Percentiles rank a stretch among this genome's conserved stretches.
These are phyloP conservation scores for Shinisaurus crocodilurus DNA, from an alignment of 2,113 vertebrate genomes.

Conservation along the genomic window DNA sequence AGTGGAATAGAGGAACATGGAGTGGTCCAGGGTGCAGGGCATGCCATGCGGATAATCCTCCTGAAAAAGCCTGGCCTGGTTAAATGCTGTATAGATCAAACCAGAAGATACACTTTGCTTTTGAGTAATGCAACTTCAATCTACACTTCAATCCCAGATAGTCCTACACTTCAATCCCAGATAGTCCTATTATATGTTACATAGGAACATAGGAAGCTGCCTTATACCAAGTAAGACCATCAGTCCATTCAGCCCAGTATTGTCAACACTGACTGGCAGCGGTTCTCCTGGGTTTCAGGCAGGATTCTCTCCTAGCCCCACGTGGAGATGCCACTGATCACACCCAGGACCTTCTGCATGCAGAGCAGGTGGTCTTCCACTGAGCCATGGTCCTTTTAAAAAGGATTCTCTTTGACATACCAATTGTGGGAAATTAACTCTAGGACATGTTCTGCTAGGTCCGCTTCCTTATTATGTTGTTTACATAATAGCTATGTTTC, in stretches of 20 bases:
- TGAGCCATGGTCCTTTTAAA: not conserved
- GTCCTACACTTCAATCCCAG: not conserved
- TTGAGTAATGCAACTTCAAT: not conserved
- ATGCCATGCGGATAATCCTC: not conserved
- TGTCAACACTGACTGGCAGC: too few relatives aligned
- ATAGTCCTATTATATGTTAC: not conserved
- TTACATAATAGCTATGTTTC: constrained; percentile 3
- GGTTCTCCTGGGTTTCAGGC: too few relatives aligned
- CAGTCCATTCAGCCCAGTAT: too few relatives aligned
- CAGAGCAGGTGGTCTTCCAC: too few relatives aligned
- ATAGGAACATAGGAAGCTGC: not conserved
- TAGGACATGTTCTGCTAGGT: not conserved
- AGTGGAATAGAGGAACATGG: not conserved
- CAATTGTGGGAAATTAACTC: not conserved
- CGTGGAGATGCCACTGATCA: too few relatives aligned
- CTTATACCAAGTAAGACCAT: too few relatives aligned
- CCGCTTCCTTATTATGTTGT: not conserved
- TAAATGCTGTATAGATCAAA: not conserved
- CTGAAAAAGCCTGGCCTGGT: not conserved
- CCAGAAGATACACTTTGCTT: not conserved
- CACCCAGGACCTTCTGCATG: too few relatives aligned
- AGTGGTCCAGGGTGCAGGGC: not conserved
- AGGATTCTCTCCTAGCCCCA: too few relatives aligned
- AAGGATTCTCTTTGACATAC: not conserved
- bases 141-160: not conserved